Base-by-base conservation (phyloP, 1,140 invertebrate species). In the Oedothorax gibbosus region DNA sequence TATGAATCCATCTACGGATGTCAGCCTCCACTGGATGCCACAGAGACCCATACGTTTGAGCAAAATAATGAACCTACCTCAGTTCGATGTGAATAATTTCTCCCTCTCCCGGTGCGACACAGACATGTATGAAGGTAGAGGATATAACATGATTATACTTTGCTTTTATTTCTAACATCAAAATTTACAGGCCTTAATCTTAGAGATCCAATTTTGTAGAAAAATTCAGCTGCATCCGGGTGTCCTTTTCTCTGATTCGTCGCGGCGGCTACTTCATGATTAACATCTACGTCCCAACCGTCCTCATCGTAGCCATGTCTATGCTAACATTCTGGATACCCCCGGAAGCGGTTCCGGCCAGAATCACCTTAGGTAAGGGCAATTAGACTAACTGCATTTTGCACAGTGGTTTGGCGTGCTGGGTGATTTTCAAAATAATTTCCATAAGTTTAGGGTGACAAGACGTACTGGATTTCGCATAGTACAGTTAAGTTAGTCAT, bases 291-390 rank as follows among this genome's bases (percentile, higher is more conserved):
- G 86, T 89, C 15, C 89, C 89, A 0, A 89, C 88, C 0, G 87
- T 88, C 35, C 81, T 89, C 15, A 89, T 89, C 21, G 89, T 89
- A n/a, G 7, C 60, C 14, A 89, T 89, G 88, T 89, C 88, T 1
- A 89, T 89, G 88, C 88, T 89, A 5, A 88, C 88, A 9, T 89
- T 89, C 73, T 89, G 89, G 89, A 88, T 89, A 21, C 87, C 87
- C 35, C 87, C 89, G 0, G 88, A 89, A 76, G 88, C 88, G 14
- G 89, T 88, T 7, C 89, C 89, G 8, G 89, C 89, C 4, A 51
- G 89, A 18, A 87, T 89, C 4, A 83, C 85, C 12, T 11, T 35
- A 35, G 35, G 35, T 35, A 35, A 35, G 35, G 35, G 35, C 35
- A 35, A 35, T 5, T 5, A 35, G 35, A 35, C 35, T 35, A 35